phyloP scores from a whole-genome alignment of 2,888 invertebrate genomes.

The Tridacna crocea region DNA sequence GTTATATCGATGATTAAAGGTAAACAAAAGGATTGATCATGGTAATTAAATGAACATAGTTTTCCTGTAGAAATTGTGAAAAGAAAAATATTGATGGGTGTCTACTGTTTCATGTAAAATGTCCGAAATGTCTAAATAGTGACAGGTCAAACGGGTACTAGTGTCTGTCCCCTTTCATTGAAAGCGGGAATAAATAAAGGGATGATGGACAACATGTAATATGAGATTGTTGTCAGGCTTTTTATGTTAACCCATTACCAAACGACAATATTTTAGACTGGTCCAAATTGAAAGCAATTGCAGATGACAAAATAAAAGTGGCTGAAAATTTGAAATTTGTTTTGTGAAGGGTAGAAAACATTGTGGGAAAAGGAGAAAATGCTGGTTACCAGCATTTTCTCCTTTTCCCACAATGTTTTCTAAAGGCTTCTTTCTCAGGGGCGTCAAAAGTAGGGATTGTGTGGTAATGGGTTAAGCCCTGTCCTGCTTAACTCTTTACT shows the following conservation, averaged over 20 bases:
- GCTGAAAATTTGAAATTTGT: no score
- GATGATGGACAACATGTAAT: conserved; percentile 10
- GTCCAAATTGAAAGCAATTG: no score
- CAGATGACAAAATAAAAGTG: no score
- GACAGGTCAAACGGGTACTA: conserved; percentile 37
- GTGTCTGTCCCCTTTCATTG: conserved; percentile 34
- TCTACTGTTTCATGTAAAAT: conserved; percentile 29
- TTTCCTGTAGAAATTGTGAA: conserved; percentile 1
- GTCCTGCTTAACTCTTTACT: no score
- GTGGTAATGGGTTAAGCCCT: no score
- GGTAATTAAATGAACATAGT: conserved; percentile 26
- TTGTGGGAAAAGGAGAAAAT: not conserved
- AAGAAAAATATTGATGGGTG: conserved; percentile 27
- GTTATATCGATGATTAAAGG: not conserved
- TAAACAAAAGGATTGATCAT: conserved; percentile 13
- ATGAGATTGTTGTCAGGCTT: conserved; percentile 8
- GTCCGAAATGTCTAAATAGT: conserved; percentile 22
- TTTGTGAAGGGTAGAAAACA: not conserved
- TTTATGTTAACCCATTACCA: not conserved
- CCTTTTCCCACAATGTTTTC: conserved; percentile 1
- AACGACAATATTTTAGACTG: not conserved
- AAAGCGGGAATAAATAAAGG: conserved; percentile 1
- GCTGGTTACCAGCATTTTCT: not conserved
- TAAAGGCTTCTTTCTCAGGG: no score
- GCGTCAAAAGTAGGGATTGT: no score